These are phyloP conservation scores for Eilema griseolum DNA, from an alignment of 2,888 invertebrate species.

Conservation along the genomic window DNA sequence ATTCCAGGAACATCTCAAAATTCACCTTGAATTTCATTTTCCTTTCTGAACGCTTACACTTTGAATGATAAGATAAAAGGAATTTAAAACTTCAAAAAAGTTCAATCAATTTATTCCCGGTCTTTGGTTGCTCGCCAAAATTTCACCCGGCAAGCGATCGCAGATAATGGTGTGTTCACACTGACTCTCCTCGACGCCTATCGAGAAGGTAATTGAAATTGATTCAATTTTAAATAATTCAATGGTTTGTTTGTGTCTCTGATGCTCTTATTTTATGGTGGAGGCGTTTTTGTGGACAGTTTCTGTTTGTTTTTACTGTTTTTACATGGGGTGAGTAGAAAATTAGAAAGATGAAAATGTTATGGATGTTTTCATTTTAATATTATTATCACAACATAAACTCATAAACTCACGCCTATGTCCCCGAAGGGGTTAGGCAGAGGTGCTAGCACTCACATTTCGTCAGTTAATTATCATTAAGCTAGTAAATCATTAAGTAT, in stretches of 20 bases:
- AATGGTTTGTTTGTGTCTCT: not conserved
- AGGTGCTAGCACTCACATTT: no score
- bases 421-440: no score
- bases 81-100: constrained; percentile 28
- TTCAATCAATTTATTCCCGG: constrained; percentile 26
- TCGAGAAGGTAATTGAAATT: constrained; percentile 19
- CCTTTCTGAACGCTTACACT: constrained; percentile 21
- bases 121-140: constrained; percentile 22
- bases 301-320: not conserved
- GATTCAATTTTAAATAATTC: constrained; percentile 25
- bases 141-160: constrained; percentile 12
- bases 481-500: no score
- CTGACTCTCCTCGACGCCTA: constrained; percentile 4
- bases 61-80: constrained; percentile 18
- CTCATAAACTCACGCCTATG: no score
- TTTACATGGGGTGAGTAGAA: not conserved
- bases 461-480: no score
- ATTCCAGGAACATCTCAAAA: not conserved
- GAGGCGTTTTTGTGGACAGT: not conserved
- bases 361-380: not conserved
- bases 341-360: no score
- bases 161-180: constrained; percentile 23
- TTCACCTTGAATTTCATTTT: constrained; percentile 18
- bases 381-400: not conserved
- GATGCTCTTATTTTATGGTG: not conserved